phyloP scores from a whole-genome alignment of 35 echinoderm and acorn worm genomes.

The Ophioderma brevispina region DNA sequence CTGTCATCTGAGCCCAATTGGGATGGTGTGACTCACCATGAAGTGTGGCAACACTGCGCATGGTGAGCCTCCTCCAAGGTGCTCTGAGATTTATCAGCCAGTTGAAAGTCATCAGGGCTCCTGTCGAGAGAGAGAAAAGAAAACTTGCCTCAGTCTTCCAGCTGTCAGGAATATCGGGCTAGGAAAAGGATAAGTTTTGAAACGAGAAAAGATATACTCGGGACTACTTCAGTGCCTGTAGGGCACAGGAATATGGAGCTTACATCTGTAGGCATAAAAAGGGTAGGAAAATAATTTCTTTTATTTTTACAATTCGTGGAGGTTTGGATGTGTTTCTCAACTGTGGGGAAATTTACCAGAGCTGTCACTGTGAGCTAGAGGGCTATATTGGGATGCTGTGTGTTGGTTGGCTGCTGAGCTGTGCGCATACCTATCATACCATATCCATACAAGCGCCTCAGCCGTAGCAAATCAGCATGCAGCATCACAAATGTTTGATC shows the following conservation, averaged over 20 bases:
- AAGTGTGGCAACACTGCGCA: neutral
- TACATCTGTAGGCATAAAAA: neutral
- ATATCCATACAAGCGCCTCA: neutral
- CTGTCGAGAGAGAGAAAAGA: neutral
- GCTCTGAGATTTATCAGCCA: neutral
- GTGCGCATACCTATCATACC: no score
- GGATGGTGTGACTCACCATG: neutral
- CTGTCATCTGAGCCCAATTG: neutral
- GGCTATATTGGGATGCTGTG: neutral
- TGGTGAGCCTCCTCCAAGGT: neutral
- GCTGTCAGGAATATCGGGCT: constrained; percentile 8
- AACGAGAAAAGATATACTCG: neutral
- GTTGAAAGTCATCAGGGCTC: constrained; percentile 8
- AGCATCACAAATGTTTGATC: no score
- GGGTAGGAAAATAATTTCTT: neutral
- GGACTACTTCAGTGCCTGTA: neutral
- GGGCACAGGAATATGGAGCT: neutral
- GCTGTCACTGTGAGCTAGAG: neutral
- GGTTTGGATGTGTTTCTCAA: neutral
- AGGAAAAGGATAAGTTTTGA: neutral
- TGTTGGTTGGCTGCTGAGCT: neutral
- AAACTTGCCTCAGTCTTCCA: constrained; percentile 2
- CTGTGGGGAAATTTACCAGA: neutral
- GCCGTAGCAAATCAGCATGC: neutral
- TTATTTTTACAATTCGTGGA: no score